Base-by-base conservation (phyloP, 2,113 vertebrate genomes). In the Ptyas mucosa region DNA sequence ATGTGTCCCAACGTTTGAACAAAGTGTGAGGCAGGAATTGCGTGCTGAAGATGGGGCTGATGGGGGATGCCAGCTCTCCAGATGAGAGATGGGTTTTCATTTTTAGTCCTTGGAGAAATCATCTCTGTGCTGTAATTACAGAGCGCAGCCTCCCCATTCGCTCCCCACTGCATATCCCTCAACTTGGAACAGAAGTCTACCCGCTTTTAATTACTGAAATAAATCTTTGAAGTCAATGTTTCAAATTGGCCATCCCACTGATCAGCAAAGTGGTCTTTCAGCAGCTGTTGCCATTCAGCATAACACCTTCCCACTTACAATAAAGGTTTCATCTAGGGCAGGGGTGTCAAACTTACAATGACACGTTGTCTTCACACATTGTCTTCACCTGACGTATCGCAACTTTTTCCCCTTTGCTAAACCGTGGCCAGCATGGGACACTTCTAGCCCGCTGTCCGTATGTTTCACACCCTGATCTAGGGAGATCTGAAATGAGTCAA, bases 41-140 rank as follows among this genome's bases (percentile, higher is more conserved):
- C 29, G 4, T 43, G 69, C 89, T 20, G 26, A 85, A 81, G 69
- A 91, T 89, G 87, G 55, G 85, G 75, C 90, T 64, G 93, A 89
- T 89, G 64, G 49, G 34, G 26, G 49, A 85, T 12, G 24, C 85
- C 54, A 8, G 54, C 54, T 58, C 54, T 58, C 87, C 69, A 26
- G 58, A 89, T 52, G 49, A 85, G 93, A 91, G 87, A 85, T 90
- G 81, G 46, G 5, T 89, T 89, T 85, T 52, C 29, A 89, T 91
- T 89, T 89, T 91, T 43, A 85, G 87, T 93, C 90, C 87, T 85
- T 91, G 15, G 69, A 91, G 90, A 89, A 93, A 93, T 91, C n/a
- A 89, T 61, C 69, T 89, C 49, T 4, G 14, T 1, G 20, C 64
- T 86, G 75, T 89, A 91, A 91, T 91, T 91, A 85, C 87, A 86